Evolutionary conservation across 2,888 invertebrate genomes (phyloP), one percentile per base, ranked within the genome.

Genomic region (Drosophila lacicola): DNA sequence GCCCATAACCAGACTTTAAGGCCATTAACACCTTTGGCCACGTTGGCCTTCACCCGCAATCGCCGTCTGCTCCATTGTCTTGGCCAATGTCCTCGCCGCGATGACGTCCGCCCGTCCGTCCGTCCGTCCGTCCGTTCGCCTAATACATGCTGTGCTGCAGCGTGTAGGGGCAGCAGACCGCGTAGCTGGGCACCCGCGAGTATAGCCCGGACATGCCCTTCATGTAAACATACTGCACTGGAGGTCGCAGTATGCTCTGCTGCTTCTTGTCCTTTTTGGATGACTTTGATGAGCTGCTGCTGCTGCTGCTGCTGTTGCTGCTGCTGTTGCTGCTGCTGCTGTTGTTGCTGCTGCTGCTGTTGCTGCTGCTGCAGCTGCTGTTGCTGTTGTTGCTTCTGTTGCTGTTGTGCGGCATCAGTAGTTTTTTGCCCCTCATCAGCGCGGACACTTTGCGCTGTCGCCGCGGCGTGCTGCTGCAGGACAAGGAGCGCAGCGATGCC

Each of bases 141-240:
- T 83, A 90, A 53, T 90, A 90, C 80, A 78, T 88, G 29, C 29
- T 29, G 60, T 91, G 90, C 50, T 91, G 90, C 75, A 90, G 70
- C 49, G 90, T 91, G 63, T 91, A 90, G 47, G 90, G 90, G 66
- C 90, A 92, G 73, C 92, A 91, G 34, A 91, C 89, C 11, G 92
- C 90, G 25, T 93, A 94, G 72, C 95, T 94, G 0, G 97, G 96
- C n/a, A 97, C 95, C 84, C 97, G 93, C 2, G 96, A 96, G 2
- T 97, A 96, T 21, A 97, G 92, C 1, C 97, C 97, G 8, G 96
- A 96, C 79, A 96, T 94, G 46, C 97, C 97, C 75, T 95, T 95
- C 14, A 96, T 95, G 90, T 96, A 96, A 0, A 96, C 96, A 91
- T 97, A 97, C 0, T 95, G 94, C 0, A 96, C 95, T 2, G 97